Evolutionary conservation across 2,113 vertebrate species (phyloP).

Genomic region (Sterrhoptilus dennistouni): DNA sequence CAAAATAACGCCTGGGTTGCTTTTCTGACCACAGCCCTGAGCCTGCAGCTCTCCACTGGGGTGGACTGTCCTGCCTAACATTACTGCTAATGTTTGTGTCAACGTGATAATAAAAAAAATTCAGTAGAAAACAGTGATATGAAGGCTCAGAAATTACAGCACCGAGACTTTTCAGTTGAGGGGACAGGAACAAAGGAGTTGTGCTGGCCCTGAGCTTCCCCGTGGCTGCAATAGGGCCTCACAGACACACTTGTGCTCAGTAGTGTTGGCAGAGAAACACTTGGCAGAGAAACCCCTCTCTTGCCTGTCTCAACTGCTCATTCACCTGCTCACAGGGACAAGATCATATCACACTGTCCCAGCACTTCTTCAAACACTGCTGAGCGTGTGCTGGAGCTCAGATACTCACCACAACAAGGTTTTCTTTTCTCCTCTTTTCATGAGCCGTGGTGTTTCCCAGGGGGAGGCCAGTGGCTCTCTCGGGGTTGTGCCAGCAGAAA

Average conservation of each 20-base stretch:
- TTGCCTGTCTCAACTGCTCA: not conserved
- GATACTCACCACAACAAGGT: not conserved
- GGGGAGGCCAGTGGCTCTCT: not conserved
- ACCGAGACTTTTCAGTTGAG: not conserved
- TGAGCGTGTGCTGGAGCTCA: not conserved
- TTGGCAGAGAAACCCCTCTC: slow-evolving; percentile 11
- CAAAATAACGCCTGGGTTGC: not conserved
- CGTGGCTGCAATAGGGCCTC: not conserved
- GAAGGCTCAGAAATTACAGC: not conserved
- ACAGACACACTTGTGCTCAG: not conserved
- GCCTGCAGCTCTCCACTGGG: not conserved
- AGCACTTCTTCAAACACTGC: not conserved
- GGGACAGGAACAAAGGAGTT: slow-evolving; percentile 7
- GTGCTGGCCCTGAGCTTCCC: not conserved
- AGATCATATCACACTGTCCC: not conserved
- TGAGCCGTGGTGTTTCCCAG: not conserved
- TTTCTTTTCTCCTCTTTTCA: not conserved
- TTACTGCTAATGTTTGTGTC: not conserved
- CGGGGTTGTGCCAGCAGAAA: not conserved
- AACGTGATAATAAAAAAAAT: not conserved
- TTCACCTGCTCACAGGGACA: slow-evolving; percentile 11
- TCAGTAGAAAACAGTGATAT: not conserved
- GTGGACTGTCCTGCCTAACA: not conserved
- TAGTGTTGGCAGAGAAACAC: not conserved
- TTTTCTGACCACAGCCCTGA: not conserved